Evolutionary conservation across 2,888 invertebrate species (phyloP).

Genomic region (Timema podura): DNA sequence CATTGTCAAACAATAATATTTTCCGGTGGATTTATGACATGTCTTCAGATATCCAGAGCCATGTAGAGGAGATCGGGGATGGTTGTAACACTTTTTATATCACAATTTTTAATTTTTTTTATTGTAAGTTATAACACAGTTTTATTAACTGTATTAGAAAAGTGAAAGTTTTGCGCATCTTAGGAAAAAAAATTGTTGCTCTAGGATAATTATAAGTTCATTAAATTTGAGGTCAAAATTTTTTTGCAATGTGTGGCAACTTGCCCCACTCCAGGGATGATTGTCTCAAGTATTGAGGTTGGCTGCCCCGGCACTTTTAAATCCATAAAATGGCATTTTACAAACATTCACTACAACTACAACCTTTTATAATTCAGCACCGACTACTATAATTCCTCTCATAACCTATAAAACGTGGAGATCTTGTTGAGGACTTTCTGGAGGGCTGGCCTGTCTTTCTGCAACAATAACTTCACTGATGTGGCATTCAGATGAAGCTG

Average conservation of each 20-base stretch:
- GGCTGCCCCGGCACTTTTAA: background rate
- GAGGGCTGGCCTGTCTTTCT: background rate
- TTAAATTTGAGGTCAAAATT: background rate
- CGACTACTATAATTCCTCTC: no score
- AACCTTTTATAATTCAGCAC: no score
- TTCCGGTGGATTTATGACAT: no score
- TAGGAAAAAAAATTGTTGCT: background rate
- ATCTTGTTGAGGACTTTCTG: background rate
- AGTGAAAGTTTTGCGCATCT: background rate
- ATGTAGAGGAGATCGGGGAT: no score
- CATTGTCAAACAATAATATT: no score
- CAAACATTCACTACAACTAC: no score
- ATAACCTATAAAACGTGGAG: no score
- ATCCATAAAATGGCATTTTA: background rate
- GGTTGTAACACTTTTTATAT: background rate
- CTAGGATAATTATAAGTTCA: background rate
- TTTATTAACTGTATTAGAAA: background rate
- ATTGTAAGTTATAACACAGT: background rate
- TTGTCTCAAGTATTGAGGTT: slow-evolving; percentile 6
- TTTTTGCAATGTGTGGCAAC: background rate
- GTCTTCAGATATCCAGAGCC: no score
- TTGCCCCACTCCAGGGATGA: slow-evolving; percentile 6
- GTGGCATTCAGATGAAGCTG: background rate
- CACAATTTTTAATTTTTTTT: background rate
- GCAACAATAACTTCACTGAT: background rate